Conservation (phyloP, 2,797 vertebrate genomes). For the Periparus ater region DNA sequence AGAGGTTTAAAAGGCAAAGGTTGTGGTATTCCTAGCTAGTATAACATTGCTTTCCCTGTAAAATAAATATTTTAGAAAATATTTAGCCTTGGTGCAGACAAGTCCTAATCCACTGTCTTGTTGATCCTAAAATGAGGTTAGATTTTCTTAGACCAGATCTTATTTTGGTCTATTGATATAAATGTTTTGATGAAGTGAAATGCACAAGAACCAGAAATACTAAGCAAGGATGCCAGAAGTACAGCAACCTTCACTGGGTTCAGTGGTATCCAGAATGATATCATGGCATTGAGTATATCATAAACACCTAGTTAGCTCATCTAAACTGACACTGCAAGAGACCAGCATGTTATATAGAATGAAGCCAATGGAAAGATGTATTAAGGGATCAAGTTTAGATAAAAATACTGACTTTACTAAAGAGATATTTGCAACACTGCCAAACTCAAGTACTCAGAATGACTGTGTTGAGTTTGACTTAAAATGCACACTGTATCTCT, state of each 20-base stretch:
- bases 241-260: neutral
- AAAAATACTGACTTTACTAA: neutral
- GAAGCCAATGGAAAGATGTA: neutral
- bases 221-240: neutral
- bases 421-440: neutral
- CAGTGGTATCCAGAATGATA: neutral
- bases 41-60: neutral
- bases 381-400: neutral
- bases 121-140: neutral
- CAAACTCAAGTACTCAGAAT: neutral
- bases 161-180: neutral
- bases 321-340: neutral
- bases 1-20: neutral
- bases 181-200: neutral
- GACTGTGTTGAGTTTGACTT: neutral
- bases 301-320: neutral
- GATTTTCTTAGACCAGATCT: neutral
- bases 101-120: neutral
- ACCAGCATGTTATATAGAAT: neutral
- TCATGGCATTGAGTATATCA: neutral
- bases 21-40: neutral
- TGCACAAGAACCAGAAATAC: neutral
- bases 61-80: neutral
- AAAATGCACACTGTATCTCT: neutral
- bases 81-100: neutral